Evolutionary conservation across 2,797 vertebrate genomes (phyloP).

Genomic region (Diplodus puntazzo): DNA sequence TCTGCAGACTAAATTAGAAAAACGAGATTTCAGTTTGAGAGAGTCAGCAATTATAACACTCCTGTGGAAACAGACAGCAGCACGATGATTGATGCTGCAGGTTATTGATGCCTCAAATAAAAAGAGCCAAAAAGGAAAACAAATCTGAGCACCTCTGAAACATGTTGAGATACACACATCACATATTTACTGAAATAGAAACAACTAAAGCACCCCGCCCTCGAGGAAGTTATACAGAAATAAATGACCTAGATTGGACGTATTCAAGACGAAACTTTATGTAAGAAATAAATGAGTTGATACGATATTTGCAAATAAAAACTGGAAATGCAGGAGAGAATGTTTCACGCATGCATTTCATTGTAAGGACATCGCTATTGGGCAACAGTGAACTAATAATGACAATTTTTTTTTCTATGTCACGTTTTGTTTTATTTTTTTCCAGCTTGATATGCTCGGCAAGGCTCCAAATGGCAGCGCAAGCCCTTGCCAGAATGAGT

Average conservation of each 20-base stretch:
- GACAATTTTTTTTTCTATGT: constrained; percentile 16
- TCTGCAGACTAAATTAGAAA: constrained; percentile 6
- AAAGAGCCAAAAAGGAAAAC: neutral
- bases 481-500: constrained; percentile 37
- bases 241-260: neutral
- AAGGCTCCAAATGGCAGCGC: constrained; percentile 21
- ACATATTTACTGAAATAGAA: neutral
- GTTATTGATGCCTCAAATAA: constrained; percentile 15
- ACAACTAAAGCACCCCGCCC: neutral
- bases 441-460: neutral
- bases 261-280: neutral
- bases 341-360: constrained; percentile 5
- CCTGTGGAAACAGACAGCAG: neutral
- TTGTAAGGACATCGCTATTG: neutral
- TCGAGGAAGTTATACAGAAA: neutral
- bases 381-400: neutral
- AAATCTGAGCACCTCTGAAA: neutral
- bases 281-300: neutral
- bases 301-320: neutral
- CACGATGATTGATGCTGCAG: constrained; percentile 22
- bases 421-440: constrained; percentile 14
- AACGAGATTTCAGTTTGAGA: neutral
- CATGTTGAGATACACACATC: neutral
- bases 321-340: neutral
- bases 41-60: constrained; percentile 4